Percentiles rank a stretch among this genome's conserved stretches.
Evolutionary conservation across 2,888 invertebrate genomes (phyloP).

Genomic region (Marronus borbonicus): DNA sequence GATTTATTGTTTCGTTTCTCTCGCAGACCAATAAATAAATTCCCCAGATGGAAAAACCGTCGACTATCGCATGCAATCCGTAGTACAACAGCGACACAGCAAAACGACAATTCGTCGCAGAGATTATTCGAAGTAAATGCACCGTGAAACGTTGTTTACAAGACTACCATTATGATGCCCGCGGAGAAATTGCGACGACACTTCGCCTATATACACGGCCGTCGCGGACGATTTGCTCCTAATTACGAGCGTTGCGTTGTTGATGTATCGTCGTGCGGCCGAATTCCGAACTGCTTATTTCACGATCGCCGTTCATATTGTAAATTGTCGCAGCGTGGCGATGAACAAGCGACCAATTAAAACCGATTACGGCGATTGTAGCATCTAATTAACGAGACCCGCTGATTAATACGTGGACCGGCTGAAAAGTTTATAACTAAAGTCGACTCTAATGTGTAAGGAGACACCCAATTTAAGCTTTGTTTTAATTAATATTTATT

Average conservation of each 20-base stretch:
- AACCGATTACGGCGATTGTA: conserved; percentile 1
- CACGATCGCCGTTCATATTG: not conserved
- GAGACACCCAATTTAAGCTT: too few species aligned
- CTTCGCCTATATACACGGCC: not conserved
- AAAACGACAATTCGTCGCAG: conserved; percentile 9
- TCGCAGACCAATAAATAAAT: too few species aligned
- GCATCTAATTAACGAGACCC: not conserved
- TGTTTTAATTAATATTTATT: too few species aligned
- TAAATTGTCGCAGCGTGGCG: conserved; percentile 10
- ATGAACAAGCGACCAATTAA: conserved; percentile 10
- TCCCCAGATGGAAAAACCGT: too few species aligned
- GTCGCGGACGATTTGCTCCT: conserved; percentile 10
- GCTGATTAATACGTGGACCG: not conserved
- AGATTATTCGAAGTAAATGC: conserved; percentile 14
- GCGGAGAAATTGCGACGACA: not conserved
- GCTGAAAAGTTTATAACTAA: too few species aligned
- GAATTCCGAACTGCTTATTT: conserved; percentile 9
- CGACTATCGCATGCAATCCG: too few species aligned
- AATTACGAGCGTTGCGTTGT: not conserved
- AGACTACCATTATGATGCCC: conserved; percentile 10
- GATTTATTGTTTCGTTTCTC: too few species aligned
- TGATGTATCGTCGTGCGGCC: not conserved
- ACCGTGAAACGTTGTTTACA: conserved; percentile 14
- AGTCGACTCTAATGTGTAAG: too few species aligned
- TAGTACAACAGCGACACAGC: not conserved